phyloP scores from a whole-genome alignment of 2,797 vertebrate genomes.

The Heteromormyrus szaboi region DNA sequence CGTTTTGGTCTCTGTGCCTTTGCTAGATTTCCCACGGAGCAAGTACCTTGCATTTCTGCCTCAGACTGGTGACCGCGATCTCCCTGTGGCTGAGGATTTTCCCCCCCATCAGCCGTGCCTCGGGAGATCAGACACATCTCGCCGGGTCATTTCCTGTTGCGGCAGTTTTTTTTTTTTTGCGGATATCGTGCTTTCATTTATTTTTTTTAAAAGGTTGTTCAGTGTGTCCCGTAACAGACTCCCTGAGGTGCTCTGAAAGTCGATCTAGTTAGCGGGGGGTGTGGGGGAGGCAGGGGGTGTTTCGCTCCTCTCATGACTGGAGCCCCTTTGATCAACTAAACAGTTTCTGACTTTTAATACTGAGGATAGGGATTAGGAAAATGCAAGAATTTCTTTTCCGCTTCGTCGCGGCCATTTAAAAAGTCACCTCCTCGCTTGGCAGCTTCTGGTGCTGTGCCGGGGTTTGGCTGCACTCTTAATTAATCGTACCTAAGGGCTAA shows the following conservation, averaged over 20 bases:
- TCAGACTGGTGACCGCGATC: not conserved
- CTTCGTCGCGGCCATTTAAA: not conserved
- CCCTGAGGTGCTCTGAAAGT: not conserved
- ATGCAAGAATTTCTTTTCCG: not conserved
- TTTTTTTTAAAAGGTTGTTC: not conserved
- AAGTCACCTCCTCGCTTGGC: not conserved
- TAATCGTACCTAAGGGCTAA: constrained; percentile 32
- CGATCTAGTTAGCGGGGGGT: not conserved
- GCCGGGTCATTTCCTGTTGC: not conserved
- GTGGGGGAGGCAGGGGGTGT: not conserved
- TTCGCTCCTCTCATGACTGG: not conserved
- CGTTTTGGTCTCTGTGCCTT: not conserved
- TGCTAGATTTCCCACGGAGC: not conserved
- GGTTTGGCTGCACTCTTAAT: constrained; percentile 23
- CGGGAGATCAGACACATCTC: not conserved
- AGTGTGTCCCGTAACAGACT: not conserved
- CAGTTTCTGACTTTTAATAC: not conserved
- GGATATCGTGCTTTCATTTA: not conserved
- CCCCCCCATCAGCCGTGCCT: not conserved
- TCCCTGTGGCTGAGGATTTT: not conserved
- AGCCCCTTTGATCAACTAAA: not conserved
- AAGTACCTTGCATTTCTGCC: not conserved
- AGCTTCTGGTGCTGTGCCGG: not conserved
- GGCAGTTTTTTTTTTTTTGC: not conserved
- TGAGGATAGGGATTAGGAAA: not conserved